Evolutionary conservation across 2,888 invertebrate genomes (phyloP).

Genomic region (Prenolepis imparis): DNA sequence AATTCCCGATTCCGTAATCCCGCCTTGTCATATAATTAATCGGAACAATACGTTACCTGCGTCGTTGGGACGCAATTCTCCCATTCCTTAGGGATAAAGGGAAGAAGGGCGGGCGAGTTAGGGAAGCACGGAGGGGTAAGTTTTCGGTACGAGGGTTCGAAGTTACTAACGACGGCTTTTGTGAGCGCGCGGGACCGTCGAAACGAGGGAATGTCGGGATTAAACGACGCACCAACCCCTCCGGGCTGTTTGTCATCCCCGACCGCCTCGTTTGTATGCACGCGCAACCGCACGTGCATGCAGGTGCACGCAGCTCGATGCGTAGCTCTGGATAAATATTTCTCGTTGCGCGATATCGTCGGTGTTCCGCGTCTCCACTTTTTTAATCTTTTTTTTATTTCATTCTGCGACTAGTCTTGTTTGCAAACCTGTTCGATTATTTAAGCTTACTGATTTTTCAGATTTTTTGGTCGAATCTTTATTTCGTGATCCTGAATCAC

Average conservation of each 20-base stretch:
- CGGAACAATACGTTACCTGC: constrained; percentile 75
- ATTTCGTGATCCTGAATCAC: not conserved
- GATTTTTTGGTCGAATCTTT: not conserved
- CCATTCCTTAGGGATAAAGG: not conserved
- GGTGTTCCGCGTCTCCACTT: not conserved
- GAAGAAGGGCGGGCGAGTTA: constrained; percentile 22
- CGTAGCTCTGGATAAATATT: constrained; percentile 49
- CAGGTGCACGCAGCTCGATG: constrained; percentile 47
- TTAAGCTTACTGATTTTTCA: not conserved
- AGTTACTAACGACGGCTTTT: constrained; percentile 83
- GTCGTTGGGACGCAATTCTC: constrained; percentile 47
- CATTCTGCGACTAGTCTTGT: not conserved
- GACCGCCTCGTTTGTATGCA: constrained; percentile 38
- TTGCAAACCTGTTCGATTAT: constrained; percentile 19
- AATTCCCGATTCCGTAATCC: constrained; percentile 71
- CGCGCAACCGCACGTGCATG: constrained; percentile 53
- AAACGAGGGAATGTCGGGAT: constrained; percentile 73
- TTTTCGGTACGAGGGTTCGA: constrained; percentile 68
- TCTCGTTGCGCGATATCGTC: constrained; percentile 28
- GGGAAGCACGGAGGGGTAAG: constrained; percentile 39
- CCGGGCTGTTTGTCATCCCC: constrained; percentile 75
- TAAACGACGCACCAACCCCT: constrained; percentile 70
- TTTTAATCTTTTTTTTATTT: not conserved
- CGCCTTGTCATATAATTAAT: constrained; percentile 74
- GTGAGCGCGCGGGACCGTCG: constrained; percentile 66